Percentiles rank a stretch among this genome's conserved stretches.
phyloP scores from a whole-genome alignment of 2,113 vertebrate genomes.

The Ceratotherium simum region DNA sequence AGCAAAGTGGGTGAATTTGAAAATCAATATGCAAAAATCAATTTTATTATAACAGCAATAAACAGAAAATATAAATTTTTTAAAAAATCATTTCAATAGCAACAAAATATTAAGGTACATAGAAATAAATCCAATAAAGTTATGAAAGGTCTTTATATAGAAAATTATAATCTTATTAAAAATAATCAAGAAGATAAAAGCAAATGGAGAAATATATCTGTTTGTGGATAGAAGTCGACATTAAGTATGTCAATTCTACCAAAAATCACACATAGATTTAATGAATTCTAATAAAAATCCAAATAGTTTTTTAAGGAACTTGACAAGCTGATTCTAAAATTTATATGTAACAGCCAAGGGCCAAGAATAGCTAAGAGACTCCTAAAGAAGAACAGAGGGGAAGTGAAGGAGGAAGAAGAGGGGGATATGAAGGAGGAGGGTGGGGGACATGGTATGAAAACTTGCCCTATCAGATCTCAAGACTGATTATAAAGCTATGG shows the following conservation, averaged over 20 bases:
- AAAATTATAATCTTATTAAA: neutral
- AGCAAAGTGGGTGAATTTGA: neutral
- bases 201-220: neutral
- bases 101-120: neutral
- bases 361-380: neutral
- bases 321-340: neutral
- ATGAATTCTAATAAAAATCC: neutral
- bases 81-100: neutral
- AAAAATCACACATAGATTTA: neutral
- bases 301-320: neutral
- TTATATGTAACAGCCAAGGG: neutral
- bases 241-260: neutral
- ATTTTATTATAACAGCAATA: neutral
- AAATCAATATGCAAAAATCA: neutral
- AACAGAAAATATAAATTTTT: neutral
- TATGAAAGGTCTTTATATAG: neutral
- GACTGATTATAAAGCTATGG: neutral
- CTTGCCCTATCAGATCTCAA: neutral
- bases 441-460: neutral
- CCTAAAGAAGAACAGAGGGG: neutral
- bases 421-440: rapidly evolving
- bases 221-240: neutral
- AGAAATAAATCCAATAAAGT: neutral
- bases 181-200: neutral
- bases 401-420: rapidly evolving